Evolutionary conservation across 2,797 vertebrate genomes (phyloP).

Genomic region (Rhinogobio ventralis): DNA sequence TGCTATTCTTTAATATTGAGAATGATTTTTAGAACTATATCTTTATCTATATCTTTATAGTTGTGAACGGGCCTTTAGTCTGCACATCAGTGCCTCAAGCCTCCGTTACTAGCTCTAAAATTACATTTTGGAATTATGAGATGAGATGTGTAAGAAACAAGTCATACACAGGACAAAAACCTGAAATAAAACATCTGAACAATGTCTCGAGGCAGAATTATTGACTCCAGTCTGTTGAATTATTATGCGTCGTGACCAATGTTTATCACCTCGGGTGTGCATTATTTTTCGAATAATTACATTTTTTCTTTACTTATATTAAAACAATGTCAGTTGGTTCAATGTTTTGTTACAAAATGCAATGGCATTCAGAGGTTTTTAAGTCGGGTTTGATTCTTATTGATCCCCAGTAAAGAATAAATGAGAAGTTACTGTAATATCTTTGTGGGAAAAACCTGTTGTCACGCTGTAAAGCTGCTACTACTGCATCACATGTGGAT

Average conservation of each 20-base stretch:
- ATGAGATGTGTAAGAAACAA: background rate
- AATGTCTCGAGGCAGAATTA: background rate
- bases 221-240: background rate
- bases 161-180: background rate
- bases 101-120: background rate
- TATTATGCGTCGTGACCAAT: background rate
- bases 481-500: background rate
- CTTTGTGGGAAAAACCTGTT: background rate
- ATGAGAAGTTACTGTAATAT: background rate
- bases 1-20: no score
- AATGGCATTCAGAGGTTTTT: background rate
- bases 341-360: background rate
- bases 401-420: background rate
- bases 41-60: no score
- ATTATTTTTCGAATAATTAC: background rate
- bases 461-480: conserved; percentile 1
- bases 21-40: no score
- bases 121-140: background rate
- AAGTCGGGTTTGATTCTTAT: background rate
- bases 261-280: background rate
- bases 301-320: background rate
- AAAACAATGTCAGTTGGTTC: background rate
- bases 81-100: background rate
- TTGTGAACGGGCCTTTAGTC: background rate
- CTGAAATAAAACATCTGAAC: background rate